A percentile compares a stretch with the other conserved stretches of the same genome.
These are phyloP conservation scores for Coleophora flavipennella DNA, from an alignment of 2,888 invertebrate species.

Conservation along the genomic window DNA sequence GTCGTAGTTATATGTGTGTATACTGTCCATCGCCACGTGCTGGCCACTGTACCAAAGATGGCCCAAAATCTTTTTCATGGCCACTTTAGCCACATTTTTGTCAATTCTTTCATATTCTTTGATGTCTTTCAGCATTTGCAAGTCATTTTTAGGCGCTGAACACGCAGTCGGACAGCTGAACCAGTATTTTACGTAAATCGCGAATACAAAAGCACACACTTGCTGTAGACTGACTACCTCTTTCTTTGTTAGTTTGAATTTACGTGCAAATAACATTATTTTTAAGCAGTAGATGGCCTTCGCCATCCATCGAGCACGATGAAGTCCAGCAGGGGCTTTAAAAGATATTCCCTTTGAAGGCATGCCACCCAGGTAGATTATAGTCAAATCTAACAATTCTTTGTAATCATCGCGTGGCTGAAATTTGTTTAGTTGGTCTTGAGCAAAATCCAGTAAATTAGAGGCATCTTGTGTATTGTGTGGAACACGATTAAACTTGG, in stretches of 20 bases:
- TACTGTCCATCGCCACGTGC: no score
- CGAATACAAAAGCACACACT: slow-evolving; percentile 5
- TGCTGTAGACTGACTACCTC: slow-evolving; percentile 6
- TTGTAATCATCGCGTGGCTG: no score
- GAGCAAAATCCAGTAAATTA: neutral
- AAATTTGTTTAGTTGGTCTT: no score
- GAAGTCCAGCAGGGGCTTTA: slow-evolving; percentile 8
- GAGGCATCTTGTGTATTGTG: neutral
- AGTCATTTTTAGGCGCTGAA: slow-evolving; percentile 11
- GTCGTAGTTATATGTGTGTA: no score
- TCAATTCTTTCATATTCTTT: slow-evolving; percentile 5
- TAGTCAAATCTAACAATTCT: no score
- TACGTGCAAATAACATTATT: slow-evolving; percentile 6
- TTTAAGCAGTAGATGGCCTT: slow-evolving; percentile 8
- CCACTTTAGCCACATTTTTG: slow-evolving; percentile 5
- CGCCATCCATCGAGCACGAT: slow-evolving; percentile 12
- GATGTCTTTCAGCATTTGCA: slow-evolving; percentile 7
- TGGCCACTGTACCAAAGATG: no score
- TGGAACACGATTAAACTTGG: neutral
- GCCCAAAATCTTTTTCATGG: slow-evolving; percentile 7
- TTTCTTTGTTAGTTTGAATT: slow-evolving; percentile 10
- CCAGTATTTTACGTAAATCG: slow-evolving; percentile 11
- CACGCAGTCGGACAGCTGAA: slow-evolving; percentile 6
- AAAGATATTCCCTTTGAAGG: slow-evolving; percentile 7
- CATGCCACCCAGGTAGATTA: slow-evolving; percentile 7